Percentiles rank a stretch among this genome's conserved stretches.
Evolutionary conservation across 64 coral and sea anemone species (phyloP).

Genomic region (Actinia tenebrosa): DNA sequence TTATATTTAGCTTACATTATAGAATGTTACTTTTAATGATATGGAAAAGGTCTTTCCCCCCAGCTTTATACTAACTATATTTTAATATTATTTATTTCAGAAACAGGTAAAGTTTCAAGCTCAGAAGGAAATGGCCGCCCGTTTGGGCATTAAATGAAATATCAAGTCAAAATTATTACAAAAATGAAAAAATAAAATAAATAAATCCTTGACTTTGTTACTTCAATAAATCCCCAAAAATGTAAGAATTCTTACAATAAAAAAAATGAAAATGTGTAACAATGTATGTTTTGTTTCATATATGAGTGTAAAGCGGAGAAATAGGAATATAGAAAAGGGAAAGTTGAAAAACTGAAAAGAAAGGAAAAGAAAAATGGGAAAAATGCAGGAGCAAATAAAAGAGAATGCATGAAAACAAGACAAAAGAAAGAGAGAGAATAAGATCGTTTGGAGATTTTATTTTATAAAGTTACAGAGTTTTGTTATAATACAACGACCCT

Average conservation of each 20-base stretch:
- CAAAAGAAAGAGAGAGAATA: slow-evolving; percentile 25
- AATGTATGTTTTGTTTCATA: not conserved
- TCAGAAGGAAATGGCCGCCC: not conserved
- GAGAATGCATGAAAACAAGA: not conserved
- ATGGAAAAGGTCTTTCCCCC: not conserved
- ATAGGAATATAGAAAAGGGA: not conserved
- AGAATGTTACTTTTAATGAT: not conserved
- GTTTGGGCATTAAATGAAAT: not conserved
- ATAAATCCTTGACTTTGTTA: no score
- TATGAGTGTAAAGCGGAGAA: not conserved
- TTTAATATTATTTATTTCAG: not conserved
- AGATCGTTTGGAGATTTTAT: slow-evolving; percentile 2
- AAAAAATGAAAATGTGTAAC: not conserved
- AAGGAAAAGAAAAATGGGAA: not conserved
- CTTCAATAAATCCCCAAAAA: no score
- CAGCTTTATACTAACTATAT: not conserved
- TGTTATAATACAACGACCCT: slow-evolving; percentile 1
- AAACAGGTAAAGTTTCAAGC: not conserved
- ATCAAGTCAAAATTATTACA: no score
- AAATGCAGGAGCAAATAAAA: not conserved
- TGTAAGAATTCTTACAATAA: no score
- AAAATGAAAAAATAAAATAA: no score
- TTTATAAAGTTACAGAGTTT: slow-evolving; percentile 4
- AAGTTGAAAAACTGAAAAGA: not conserved
- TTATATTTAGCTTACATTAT: no score